Base-by-base conservation (phyloP, 1,140 invertebrate species). In the Drosophila nikananu region DNA sequence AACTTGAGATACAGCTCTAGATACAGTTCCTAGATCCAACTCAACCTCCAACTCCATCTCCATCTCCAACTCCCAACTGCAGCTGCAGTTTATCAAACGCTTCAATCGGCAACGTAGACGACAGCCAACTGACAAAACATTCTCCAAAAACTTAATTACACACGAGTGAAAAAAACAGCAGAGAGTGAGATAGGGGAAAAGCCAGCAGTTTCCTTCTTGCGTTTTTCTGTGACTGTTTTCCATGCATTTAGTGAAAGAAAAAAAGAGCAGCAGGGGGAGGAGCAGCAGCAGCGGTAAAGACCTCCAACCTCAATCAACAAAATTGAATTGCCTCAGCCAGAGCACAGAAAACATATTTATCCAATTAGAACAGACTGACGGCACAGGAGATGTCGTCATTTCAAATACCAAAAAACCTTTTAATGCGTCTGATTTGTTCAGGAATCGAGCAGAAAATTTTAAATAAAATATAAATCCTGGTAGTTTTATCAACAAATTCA, bases 121-220 rank as follows among this genome's bases (percentile, higher is more conserved):
- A 66, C 63, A 66, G 58, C 58, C 67, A 68, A 71, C 67, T 71
- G 67, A 71, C 67, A 71, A 71, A 71, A 71, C 49, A 71, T 70
- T 71, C 42, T 30, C 65, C 65, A 49, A 64, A 49, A 67, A 65
- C 65, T 48, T 67, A 67, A 67, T 67, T 67, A 49, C 65, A 65
- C 65, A 64, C 44, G 46, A 63, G 23, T 39, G 21, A 19, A 62
- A 32, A 44, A 64, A 7, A 37, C 15, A 27, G 6, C 3, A 13
- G 25, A 23, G 19, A 51, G n/a, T 3, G 32, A 35, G 5, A 35
- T 12, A 7, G 49, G 32, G 35, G 46, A 32, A 68, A 49, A 39
- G 19, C 35, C n/a, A 52, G 21, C 37, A 63, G 35, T 52, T 64
- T 61, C 25, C 55, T 64, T 32, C 54, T 57, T 25, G 60, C 37